These are phyloP conservation scores for Caenorhabditis drosophilae DNA, from an alignment of 2,888 invertebrate species.

Conservation along the genomic window DNA sequence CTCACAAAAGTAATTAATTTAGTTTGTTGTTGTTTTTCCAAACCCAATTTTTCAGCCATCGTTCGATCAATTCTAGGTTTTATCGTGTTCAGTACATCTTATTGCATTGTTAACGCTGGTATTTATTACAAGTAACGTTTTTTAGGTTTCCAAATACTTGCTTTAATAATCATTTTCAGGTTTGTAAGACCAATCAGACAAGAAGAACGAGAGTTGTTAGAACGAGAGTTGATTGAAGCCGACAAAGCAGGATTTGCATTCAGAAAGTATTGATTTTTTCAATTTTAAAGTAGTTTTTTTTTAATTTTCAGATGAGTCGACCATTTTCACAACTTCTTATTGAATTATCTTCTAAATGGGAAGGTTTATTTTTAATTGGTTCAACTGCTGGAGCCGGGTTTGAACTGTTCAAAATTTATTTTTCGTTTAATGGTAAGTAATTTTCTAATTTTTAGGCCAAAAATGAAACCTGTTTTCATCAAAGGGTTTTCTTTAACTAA, in stretches of 20 bases:
- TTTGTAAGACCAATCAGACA: conserved; percentile 61
- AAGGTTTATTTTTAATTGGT: conserved; percentile 49
- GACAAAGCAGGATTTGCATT: conserved; percentile 62
- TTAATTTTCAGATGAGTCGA: conserved; percentile 29
- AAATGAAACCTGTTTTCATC: too few relatives aligned
- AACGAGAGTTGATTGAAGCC: conserved; percentile 65
- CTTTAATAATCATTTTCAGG: conserved; percentile 13
- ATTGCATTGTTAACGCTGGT: conserved; percentile 58
- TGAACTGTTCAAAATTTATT: conserved; percentile 64
- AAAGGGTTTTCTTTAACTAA: too few relatives aligned
- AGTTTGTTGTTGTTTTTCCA: background rate
- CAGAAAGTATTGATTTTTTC: conserved; percentile 29
- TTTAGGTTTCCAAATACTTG: background rate
- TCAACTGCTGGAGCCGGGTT: conserved; percentile 59
- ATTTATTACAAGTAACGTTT: conserved; percentile 57
- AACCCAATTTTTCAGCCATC: conserved; percentile 39
- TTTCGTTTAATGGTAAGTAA: conserved; percentile 50
- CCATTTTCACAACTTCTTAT: conserved; percentile 26
- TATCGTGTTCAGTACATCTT: conserved; percentile 60
- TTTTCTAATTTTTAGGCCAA: background rate
- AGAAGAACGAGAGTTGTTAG: conserved; percentile 61
- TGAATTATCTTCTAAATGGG: conserved; percentile 34
- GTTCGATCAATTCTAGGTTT: conserved; percentile 62
- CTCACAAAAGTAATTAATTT: conserved; percentile 55
- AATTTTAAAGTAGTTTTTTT: background rate